Evolutionary conservation across 2,888 invertebrate species (phyloP).

Genomic region (Orthosia gothica): DNA sequence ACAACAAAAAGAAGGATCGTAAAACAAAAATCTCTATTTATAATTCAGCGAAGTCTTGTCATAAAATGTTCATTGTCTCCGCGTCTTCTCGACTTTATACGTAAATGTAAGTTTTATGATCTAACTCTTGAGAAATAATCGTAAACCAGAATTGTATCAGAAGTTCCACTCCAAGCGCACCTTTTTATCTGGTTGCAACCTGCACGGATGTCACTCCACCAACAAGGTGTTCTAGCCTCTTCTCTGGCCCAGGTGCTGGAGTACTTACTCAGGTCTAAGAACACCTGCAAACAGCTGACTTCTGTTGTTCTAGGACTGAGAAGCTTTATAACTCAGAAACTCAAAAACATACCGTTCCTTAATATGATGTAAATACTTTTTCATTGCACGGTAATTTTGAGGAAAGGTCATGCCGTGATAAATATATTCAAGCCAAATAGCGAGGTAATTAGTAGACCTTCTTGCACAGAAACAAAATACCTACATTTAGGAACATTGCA

Average conservation of each 20-base stretch:
- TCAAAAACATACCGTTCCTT: too few relatives aligned
- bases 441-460: too few relatives aligned
- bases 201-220: too few relatives aligned
- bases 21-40: constrained; percentile 59
- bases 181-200: too few relatives aligned
- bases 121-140: constrained; percentile 36
- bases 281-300: too few relatives aligned
- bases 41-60: constrained; percentile 57
- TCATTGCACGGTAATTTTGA: background rate
- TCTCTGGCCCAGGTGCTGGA: too few relatives aligned
- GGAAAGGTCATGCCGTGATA: background rate
- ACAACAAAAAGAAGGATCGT: constrained; percentile 40
- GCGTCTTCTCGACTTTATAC: constrained; percentile 54
- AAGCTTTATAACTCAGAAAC: too few relatives aligned
- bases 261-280: too few relatives aligned
- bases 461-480: background rate
- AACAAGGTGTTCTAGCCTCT: too few relatives aligned
- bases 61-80: constrained; percentile 60
- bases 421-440: background rate
- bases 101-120: constrained; percentile 61
- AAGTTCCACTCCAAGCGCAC: background rate
- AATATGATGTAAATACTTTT: too few relatives aligned
- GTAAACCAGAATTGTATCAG: background rate
- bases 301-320: background rate
- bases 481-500: background rate